phyloP scores from a whole-genome alignment of 2,888 invertebrate genomes.

The Eledona agricola region DNA sequence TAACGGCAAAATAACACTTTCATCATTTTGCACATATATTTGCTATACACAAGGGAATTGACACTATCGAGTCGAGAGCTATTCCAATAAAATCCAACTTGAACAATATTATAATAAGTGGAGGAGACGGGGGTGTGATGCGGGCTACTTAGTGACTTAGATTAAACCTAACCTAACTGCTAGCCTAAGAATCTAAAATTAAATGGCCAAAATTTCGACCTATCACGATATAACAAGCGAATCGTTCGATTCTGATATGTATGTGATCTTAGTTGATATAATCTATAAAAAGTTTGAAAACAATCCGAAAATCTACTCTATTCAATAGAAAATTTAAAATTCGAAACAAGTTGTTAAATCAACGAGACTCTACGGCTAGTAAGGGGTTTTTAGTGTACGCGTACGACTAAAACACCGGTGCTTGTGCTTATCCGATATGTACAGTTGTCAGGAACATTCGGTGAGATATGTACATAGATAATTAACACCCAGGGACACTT shows the following conservation, averaged over 20 bases:
- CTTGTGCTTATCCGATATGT: constrained; percentile 47
- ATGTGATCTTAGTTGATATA: constrained; percentile 64
- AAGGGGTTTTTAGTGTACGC: neutral
- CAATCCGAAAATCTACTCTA: constrained; percentile 6
- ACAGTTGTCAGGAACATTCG: constrained; percentile 57
- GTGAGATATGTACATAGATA: constrained; percentile 57
- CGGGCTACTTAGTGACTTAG: constrained; percentile 54
- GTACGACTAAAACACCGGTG: constrained; percentile 16
- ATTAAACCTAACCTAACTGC: constrained; percentile 15
- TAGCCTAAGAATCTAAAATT: constrained; percentile 39
- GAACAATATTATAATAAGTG: constrained; percentile 46
- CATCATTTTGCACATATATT: constrained; percentile 52
- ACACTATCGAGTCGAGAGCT: constrained; percentile 58
- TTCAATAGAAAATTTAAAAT: constrained; percentile 2
- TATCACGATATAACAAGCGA: constrained; percentile 61
- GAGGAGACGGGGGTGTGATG: constrained; percentile 54
- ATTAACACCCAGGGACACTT: constrained; percentile 43
- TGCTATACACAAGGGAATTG: constrained; percentile 55
- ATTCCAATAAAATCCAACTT: constrained; percentile 60
- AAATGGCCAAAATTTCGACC: constrained; percentile 52
- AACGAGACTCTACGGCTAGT: constrained; percentile 1
- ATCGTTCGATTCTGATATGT: constrained; percentile 63
- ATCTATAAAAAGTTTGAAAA: constrained; percentile 25
- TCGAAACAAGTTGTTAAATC: neutral
- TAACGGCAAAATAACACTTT: constrained; percentile 56